Percentiles rank a stretch among this genome's conserved stretches.
Evolutionary conservation across 2,113 vertebrate genomes (phyloP).

Genomic region (Osmerus eperlanus): DNA sequence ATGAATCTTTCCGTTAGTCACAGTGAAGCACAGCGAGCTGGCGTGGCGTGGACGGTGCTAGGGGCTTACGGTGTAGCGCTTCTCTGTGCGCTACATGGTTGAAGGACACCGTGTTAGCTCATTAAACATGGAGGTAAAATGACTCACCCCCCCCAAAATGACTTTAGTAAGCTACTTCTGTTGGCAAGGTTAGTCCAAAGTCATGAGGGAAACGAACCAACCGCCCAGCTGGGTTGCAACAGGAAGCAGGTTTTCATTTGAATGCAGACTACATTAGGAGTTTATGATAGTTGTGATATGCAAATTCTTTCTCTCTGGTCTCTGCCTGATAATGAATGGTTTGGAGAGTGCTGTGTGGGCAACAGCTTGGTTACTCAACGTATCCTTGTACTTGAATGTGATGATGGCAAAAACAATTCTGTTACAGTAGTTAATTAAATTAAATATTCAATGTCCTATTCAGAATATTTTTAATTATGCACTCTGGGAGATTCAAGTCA

Average conservation of each 20-base stretch:
- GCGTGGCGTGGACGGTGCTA: not conserved
- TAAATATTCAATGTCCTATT: not conserved
- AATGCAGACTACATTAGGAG: not conserved
- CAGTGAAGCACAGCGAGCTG: not conserved
- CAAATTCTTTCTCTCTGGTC: not conserved
- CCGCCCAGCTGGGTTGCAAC: not conserved
- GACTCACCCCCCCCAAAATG: not conserved
- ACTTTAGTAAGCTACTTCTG: not conserved
- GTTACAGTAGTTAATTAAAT: constrained; percentile 12
- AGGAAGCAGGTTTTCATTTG: not conserved
- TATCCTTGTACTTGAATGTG: not conserved
- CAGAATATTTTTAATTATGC: constrained; percentile 34
- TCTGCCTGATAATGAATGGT: not conserved
- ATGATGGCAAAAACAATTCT: constrained; percentile 10
- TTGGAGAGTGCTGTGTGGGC: not conserved
- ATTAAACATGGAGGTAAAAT: constrained; percentile 5
- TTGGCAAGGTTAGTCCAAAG: not conserved
- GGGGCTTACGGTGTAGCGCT: not conserved
- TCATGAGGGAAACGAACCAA: not conserved
- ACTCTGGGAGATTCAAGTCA: constrained; percentile 27
- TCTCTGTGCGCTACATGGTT: no score
- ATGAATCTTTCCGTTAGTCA: no score
- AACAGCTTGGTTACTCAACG: not conserved
- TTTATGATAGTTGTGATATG: not conserved
- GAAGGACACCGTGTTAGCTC: constrained; percentile 3